Evolutionary conservation across 2,888 invertebrate genomes (phyloP).

Genomic region (Acronicta alni): DNA sequence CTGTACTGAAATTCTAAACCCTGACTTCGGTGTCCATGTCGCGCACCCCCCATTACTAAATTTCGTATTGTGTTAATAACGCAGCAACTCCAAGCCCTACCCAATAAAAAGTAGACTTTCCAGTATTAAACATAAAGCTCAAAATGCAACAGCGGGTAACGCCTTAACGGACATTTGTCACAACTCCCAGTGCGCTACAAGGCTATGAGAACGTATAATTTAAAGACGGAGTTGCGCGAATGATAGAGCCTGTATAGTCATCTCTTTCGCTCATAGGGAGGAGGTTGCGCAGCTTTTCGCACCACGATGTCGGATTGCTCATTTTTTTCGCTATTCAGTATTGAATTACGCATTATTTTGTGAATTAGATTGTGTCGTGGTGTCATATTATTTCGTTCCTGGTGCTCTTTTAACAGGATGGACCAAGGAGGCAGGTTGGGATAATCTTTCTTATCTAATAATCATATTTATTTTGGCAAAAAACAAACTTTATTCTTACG

Average conservation of each 20-base stretch:
- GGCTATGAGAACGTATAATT: constrained; percentile 90
- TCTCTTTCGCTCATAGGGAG: constrained; percentile 72
- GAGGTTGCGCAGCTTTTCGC: constrained; percentile 76
- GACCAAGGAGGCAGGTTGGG: constrained; percentile 76
- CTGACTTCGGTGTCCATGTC: constrained; percentile 88
- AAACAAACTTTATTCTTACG: constrained; percentile 35
- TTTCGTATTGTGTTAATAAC: constrained; percentile 74
- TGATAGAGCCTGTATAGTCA: constrained; percentile 61
- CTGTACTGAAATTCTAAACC: constrained; percentile 89
- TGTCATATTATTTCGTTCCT: constrained; percentile 84
- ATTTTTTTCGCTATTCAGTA: constrained; percentile 85
- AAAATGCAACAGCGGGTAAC: constrained; percentile 51
- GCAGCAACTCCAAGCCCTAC: constrained; percentile 44
- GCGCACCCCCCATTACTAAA: constrained; percentile 88
- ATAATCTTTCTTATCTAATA: constrained; percentile 49
- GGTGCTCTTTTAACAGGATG: constrained; percentile 73
- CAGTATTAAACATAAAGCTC: background rate
- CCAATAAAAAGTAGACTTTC: constrained; percentile 47
- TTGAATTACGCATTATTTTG: constrained; percentile 88
- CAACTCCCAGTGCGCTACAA: constrained; percentile 72
- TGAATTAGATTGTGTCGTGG: constrained; percentile 87
- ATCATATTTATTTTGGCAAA: constrained; percentile 21
- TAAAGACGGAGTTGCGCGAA: constrained; percentile 83
- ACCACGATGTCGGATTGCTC: constrained; percentile 79
- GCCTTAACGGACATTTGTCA: constrained; percentile 61